phyloP scores from a whole-genome alignment of 2,113 vertebrate species.

The Lasiurus borealis region DNA sequence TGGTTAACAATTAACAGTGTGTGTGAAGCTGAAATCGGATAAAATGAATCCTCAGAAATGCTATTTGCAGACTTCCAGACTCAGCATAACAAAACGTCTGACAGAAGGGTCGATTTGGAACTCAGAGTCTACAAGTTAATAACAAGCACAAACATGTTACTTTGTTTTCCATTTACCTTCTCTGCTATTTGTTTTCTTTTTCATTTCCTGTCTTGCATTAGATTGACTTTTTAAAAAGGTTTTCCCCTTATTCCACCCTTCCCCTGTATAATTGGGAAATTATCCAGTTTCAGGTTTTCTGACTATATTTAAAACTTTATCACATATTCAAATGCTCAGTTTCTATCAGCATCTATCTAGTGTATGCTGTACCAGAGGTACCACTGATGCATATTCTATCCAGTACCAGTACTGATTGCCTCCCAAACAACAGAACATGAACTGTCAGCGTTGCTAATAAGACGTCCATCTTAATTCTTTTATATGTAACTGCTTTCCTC shows the following conservation, averaged over 20 bases:
- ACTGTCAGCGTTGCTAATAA: neutral
- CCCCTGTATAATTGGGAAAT: neutral
- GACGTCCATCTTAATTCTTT: neutral
- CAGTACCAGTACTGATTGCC: neutral
- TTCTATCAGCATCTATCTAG: neutral
- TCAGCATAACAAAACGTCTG: neutral
- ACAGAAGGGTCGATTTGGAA: neutral
- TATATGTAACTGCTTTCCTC: neutral
- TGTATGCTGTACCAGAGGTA: neutral
- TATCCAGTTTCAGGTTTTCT: neutral
- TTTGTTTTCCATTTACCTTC: neutral
- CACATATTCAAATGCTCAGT: neutral
- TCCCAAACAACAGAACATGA: neutral
- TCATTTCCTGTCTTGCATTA: neutral
- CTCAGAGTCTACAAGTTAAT: neutral
- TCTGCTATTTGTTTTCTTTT: neutral
- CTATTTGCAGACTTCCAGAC: neutral
- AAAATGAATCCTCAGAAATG: neutral
- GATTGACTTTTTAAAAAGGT: neutral
- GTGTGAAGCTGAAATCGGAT: neutral
- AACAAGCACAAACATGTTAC: neutral
- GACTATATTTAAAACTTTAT: neutral
- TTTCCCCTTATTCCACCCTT: neutral
- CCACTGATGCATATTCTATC: neutral
- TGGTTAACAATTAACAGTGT: neutral